These are phyloP conservation scores for Columba livia DNA, from an alignment of 2,113 vertebrate species.

Conservation along the genomic window DNA sequence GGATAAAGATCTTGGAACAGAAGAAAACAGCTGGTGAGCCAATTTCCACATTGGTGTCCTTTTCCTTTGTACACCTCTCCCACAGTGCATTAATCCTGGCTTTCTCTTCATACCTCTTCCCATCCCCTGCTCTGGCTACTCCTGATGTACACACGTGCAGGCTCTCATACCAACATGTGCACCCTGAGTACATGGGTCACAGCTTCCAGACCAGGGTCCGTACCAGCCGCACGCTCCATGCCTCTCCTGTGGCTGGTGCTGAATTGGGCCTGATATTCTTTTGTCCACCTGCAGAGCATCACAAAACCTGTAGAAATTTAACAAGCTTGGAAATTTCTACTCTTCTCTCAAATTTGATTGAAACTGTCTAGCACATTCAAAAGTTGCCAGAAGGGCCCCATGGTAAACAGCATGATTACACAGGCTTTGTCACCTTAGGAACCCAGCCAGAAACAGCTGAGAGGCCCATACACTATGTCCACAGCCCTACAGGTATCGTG, in stretches of 20 bases:
- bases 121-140: background rate
- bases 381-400: background rate
- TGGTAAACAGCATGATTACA: background rate
- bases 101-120: background rate
- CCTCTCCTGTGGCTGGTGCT: background rate
- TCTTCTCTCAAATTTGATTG: background rate
- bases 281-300: background rate
- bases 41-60: background rate
- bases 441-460: background rate
- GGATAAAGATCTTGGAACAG: background rate
- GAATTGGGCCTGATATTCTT: background rate
- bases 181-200: accelerated
- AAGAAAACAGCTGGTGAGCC: background rate
- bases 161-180: accelerated
- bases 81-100: background rate
- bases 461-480: background rate
- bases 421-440: constrained; percentile 18
- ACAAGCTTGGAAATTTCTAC: background rate
- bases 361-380: background rate
- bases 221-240: background rate
- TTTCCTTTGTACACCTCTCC: background rate
- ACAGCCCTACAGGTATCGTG: background rate
- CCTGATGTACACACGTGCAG: background rate
- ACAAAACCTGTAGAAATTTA: background rate
- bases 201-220: background rate